phyloP scores from a whole-genome alignment of 2,113 vertebrate genomes.

The Malurus melanocephalus region DNA sequence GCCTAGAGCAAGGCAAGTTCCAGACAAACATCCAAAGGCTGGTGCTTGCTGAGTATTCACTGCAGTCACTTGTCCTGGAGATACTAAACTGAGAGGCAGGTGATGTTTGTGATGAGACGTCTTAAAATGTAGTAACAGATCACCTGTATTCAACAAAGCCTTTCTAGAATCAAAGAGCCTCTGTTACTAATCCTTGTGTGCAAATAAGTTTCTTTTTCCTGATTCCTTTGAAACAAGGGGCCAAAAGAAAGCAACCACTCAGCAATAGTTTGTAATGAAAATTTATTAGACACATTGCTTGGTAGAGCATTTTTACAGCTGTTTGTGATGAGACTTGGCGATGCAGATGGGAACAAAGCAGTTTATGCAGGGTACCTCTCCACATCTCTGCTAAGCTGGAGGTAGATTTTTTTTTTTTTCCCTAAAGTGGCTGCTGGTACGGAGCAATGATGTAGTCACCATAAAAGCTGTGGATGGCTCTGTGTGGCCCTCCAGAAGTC shows the following conservation, averaged over 20 bases:
- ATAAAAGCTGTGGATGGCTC: neutral
- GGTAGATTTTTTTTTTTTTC: neutral
- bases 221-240: neutral
- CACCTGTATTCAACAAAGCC: rapidly evolving
- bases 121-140: neutral
- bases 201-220: neutral
- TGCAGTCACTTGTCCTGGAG: neutral
- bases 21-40: neutral
- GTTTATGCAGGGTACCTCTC: neutral
- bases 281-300: neutral
- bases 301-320: neutral
- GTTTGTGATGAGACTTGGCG: rapidly evolving
- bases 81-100: neutral
- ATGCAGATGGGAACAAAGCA: neutral
- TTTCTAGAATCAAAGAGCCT: neutral
- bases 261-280: neutral
- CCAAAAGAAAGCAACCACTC: neutral
- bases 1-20: neutral
- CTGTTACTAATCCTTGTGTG: neutral
- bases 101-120: neutral
- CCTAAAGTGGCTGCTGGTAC: neutral
- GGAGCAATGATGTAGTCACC: neutral
- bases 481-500: neutral
- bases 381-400: neutral
- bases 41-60: neutral